Evolutionary conservation across 2,797 vertebrate genomes (phyloP), one percentile per base, ranked within the genome.

Genomic region (Sebastiscus tertius): DNA sequence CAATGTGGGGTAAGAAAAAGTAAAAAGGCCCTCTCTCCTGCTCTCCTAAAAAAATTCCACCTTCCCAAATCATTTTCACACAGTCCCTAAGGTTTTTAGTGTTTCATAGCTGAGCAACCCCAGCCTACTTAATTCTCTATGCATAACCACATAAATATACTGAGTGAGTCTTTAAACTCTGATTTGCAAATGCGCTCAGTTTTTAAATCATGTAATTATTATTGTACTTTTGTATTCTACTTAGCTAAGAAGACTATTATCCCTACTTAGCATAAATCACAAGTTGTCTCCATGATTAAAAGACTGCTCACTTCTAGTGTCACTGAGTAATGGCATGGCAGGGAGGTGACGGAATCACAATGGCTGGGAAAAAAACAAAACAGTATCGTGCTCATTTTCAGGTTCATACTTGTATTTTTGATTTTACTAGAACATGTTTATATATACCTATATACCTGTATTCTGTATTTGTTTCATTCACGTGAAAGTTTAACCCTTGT

Each of bases 181-280:
- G 29, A 78, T 52, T 79, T 70, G 52, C 26, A 59, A 52, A 73
- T 58, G 31, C 18, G 7, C 52, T 72, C 33, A 59, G 8, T 54
- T 29, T 52, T 52, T 52, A 52, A 52, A 52, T 52, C 49, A 52
- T 52, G 49, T 55, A 80, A 82, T 69, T 70, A 27, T 72, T 61
- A 80, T 34, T 71, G 39, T 61, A 59, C 20, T 61, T 83, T 74
- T 76, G 7, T 64, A 81, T 75, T 66, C 55, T n/a, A 54, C 49
- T 72, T 27, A 29, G 26, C 49, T 61, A 31, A 31, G 26, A 46
- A 39, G 42, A 81, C 80, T 55, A 79, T 77, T 9, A 77, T 77
- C 56, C 27, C 7, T 61, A 7, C 33, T 83, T 71, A 79, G 56
- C 26, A 71, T 74, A 46, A 81, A 77, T 79, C 65, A 69, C 27